Percentiles rank a stretch among this genome's conserved stretches.
These are phyloP conservation scores for Dendroctonus valens DNA, from an alignment of 1,140 invertebrate species.

Conservation along the genomic window DNA sequence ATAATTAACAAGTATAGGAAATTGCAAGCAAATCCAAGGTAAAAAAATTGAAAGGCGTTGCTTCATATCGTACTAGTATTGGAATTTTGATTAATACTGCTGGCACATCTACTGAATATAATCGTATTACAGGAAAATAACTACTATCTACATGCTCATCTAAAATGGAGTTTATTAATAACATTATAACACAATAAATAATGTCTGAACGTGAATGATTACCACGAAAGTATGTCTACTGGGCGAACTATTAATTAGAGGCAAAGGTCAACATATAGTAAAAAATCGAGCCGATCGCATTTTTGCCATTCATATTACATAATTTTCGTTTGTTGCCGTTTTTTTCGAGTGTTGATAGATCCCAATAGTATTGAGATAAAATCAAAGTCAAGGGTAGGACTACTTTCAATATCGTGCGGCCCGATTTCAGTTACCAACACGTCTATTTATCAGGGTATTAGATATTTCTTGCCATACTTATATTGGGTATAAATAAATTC, in stretches of 20 bases:
- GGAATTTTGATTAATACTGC: slow-evolving; percentile 22
- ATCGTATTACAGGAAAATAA: slow-evolving; percentile 24
- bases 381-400: slow-evolving; percentile 26
- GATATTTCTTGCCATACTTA: too few relatives aligned
- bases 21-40: not conserved
- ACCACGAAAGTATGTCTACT: slow-evolving; percentile 26
- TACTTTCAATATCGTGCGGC: slow-evolving; percentile 24
- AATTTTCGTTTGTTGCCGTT: slow-evolving; percentile 12
- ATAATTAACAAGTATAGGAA: not conserved
- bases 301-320: slow-evolving; percentile 23
- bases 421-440: not conserved
- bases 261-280: slow-evolving; percentile 19
- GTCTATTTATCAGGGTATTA: not conserved
- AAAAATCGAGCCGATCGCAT: slow-evolving; percentile 14
- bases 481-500: too few relatives aligned
- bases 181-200: slow-evolving; percentile 18
- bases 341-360: not conserved
- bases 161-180: slow-evolving; percentile 32
- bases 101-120: slow-evolving; percentile 18
- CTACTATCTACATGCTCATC: slow-evolving; percentile 18
- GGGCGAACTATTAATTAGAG: slow-evolving; percentile 25
- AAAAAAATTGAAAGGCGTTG: slow-evolving; percentile 13
- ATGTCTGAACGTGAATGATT: slow-evolving; percentile 23
- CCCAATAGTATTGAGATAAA: slow-evolving; percentile 15
- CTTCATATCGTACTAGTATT: not conserved